Evolutionary conservation across 2,113 vertebrate genomes (phyloP).

Genomic region (Chunga burmeisteri): DNA sequence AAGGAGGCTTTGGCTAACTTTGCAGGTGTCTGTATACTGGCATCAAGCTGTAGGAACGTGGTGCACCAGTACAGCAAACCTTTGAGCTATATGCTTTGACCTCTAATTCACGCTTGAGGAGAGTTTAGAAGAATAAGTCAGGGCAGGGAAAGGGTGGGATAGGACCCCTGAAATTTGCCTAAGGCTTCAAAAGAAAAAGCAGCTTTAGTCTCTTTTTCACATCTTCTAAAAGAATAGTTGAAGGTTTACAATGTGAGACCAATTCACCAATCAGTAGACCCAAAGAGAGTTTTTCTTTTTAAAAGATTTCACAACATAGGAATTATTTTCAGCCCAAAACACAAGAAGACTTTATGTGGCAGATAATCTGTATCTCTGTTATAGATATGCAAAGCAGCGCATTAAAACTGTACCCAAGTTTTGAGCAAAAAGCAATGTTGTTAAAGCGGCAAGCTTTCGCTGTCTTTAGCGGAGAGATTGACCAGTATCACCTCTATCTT

Average conservation of each 20-base stretch:
- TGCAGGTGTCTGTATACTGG: background rate
- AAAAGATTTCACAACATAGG: background rate
- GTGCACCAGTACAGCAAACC: background rate
- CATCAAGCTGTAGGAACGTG: background rate
- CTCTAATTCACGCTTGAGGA: background rate
- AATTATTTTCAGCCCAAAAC: background rate
- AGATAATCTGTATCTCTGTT: background rate
- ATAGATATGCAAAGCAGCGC: conserved; percentile 93
- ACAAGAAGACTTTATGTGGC: background rate
- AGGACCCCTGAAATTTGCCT: background rate
- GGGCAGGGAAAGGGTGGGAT: background rate
- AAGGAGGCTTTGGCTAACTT: background rate
- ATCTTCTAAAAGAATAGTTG: background rate
- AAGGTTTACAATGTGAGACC: background rate
- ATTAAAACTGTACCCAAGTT: conserved; percentile 88
- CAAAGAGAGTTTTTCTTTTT: background rate
- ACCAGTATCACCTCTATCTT: conserved; percentile 96
- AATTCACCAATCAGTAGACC: background rate
- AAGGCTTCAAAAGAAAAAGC: background rate
- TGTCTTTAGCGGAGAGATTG: conserved; percentile 91
- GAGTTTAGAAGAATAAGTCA: background rate
- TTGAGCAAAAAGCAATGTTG: conserved; percentile 94
- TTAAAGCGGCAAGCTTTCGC: conserved; percentile 94
- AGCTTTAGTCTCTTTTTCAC: background rate
- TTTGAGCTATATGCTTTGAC: background rate